Evolutionary conservation across 1,140 invertebrate species (phyloP), one percentile per base, ranked within the genome.

Genomic region (Thaumetopoea pityocampa): DNA sequence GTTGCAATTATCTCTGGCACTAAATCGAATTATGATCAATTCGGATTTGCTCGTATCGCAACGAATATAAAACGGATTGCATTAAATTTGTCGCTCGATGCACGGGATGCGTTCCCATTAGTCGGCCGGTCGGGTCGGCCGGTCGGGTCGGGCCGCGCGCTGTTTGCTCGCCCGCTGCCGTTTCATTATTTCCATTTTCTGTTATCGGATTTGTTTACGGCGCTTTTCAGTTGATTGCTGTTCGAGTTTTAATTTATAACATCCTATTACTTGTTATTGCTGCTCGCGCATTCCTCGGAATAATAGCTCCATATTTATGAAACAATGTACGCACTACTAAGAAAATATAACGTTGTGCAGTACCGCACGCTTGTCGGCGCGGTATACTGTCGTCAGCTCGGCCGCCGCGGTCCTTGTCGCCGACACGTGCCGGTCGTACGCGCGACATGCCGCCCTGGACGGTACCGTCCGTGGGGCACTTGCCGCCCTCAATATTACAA

Each of bases 1-100:
- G 77, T 81, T 82, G 80, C 80, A 84, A 84, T 84, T 84, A 84
- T 84, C 80, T 68, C 69, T 78, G 47, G 62, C 53, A 70, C 53
- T 66, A 85, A 85, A 85, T 86, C 78, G 74, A 72, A 80, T 85
- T 86, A 85, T 80, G 81, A 86, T 86, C 83, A 84, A 84, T 86
- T 85, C 81, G 74, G 78, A 86, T 84, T 86, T 83, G 81, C 67
- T 70, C 71, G 72, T 66, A 82, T 81, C 66, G 68, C 72, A 60
- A 71, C 78, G 80, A 80, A 85, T 81, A 77, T 82, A 81, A 84
- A 85, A 85, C 77, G 77, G 78, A 85, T 84, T 85, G 77, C 74
- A 76, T 83, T 85, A 78, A 84, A 85, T 83, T 83, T 80, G 60
- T 61, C 67, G 61, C 56, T 47, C 69, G 61, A 71, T 80, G 71